Percentiles rank a stretch among this genome's conserved stretches.
Evolutionary conservation across 2,113 vertebrate species (phyloP).

Genomic region (Leiothrix lutea): DNA sequence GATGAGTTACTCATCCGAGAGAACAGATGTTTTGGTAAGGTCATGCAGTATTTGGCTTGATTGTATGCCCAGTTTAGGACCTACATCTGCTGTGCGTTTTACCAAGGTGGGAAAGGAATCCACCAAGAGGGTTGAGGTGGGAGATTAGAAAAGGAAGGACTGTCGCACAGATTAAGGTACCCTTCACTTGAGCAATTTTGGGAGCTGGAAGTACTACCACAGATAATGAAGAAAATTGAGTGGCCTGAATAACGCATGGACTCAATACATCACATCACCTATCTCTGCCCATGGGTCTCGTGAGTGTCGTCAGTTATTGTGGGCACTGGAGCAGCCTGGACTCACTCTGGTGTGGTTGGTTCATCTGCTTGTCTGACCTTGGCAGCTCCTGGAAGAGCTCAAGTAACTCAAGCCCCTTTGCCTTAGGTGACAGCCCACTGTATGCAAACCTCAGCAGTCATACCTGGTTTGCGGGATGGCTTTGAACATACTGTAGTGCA

Average conservation of each 20-base stretch:
- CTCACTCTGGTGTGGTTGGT: neutral
- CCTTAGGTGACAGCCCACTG: neutral
- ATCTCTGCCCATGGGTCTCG: neutral
- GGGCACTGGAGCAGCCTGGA: neutral
- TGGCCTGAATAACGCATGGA: neutral
- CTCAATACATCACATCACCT: neutral
- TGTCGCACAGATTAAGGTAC: neutral
- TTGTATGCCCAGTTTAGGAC: neutral
- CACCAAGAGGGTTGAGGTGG: neutral
- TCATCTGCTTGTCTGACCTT: neutral
- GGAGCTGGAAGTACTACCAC: neutral
- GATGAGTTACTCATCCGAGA: constrained; percentile 2
- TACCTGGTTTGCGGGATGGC: neutral
- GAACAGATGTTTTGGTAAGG: constrained; percentile 45
- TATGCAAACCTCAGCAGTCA: neutral
- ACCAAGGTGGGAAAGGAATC: neutral
- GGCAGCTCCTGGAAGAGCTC: neutral
- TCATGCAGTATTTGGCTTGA: neutral
- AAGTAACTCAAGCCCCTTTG: neutral
- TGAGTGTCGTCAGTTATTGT: neutral
- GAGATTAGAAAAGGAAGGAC: neutral
- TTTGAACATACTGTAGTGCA: neutral
- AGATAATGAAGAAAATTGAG: neutral
- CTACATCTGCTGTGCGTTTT: neutral
- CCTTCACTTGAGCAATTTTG: neutral